phyloP scores from a whole-genome alignment of 1,140 invertebrate genomes.

The Zaprionus camerounensis region DNA sequence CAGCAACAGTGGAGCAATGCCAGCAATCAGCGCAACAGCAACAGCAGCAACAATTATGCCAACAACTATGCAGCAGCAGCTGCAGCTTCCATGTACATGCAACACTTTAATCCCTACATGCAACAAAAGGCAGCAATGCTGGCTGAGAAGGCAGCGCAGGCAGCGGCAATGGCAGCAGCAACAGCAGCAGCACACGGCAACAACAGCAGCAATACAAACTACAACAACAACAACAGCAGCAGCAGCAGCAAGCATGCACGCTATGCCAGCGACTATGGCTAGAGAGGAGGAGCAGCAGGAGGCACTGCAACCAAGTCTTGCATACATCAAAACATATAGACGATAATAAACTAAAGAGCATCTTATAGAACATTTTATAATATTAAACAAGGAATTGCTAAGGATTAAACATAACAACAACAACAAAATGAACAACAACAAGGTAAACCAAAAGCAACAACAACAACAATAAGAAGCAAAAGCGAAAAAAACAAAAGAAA shows the following conservation, averaged over 20 bases:
- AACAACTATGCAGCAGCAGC: conserved; percentile 73
- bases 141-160: conserved; percentile 67
- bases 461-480: conserved; percentile 75
- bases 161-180: conserved; percentile 53
- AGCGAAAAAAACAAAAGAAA: conserved; percentile 25
- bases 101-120: conserved; percentile 78
- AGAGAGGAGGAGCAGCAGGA: conserved; percentile 9
- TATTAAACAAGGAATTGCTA: conserved; percentile 67
- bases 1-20: conserved; percentile 19
- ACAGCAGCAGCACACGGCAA: conserved; percentile 27
- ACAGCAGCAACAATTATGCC: conserved; percentile 51
- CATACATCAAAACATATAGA: conserved; percentile 32
- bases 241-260: conserved; percentile 61
- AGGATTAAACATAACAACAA: conserved; percentile 48
- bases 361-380: conserved; percentile 65
- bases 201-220: conserved; percentile 23
- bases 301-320: conserved; percentile 1
- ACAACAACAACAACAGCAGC: conserved; percentile 33
- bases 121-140: conserved; percentile 71
- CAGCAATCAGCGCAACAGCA: conserved; percentile 29
- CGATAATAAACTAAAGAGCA: conserved; percentile 36
- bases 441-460: conserved; percentile 77
- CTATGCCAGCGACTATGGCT: conserved; percentile 71
- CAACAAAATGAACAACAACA: conserved; percentile 54
- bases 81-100: conserved; percentile 76